Base-by-base conservation (phyloP, 2,797 vertebrate species). In the Onychomys arenicola region DNA sequence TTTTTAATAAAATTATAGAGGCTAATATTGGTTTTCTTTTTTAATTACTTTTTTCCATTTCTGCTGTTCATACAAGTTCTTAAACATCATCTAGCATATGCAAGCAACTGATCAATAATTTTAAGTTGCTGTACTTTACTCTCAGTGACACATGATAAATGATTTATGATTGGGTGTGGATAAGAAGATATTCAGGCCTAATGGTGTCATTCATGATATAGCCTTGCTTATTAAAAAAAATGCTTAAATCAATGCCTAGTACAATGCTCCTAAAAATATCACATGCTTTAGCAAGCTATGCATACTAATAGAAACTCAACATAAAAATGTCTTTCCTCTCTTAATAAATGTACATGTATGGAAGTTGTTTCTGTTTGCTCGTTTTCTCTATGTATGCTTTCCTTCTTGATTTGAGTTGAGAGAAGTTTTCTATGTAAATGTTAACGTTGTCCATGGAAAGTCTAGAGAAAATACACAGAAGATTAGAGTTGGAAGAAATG, bases 121-220 rank as follows among this genome's bases (percentile, higher is more conserved):
- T 94, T 73, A 96, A 95, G 84, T 92, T 84, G 57, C 29, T 9
- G 23, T 80, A 94, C 93, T 59, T 90, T 95, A 77, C 21, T 91
- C 78, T 71, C 93, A 77, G 86, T 57, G 40, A 93, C 71, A 37
- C 25, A 52, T 46, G 59, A 84, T 81, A 65, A 90, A 71, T 96
- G 43, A 96, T 90, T 95, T 90, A 90, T 71, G n/a, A 5, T 75
- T 92, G 89, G 93, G 34, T 77, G 9, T 43, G 29, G 49, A 57
- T 37, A 89, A 81, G 71, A 93, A 23, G 34, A 55, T 81, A 95
- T 95, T 93, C 91, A 93, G 71, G 67, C 52, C 16, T 80, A 88
- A 87, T 78, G 5, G 59, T 46, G 40, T 75, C 29, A 27, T 19
- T 61, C 43, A n/a, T 95, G 21, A 43, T 88, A 57, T 5, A 71